Base-by-base conservation (phyloP, 2,797 vertebrate species). In the Tokudaia tokunoshimensis region DNA sequence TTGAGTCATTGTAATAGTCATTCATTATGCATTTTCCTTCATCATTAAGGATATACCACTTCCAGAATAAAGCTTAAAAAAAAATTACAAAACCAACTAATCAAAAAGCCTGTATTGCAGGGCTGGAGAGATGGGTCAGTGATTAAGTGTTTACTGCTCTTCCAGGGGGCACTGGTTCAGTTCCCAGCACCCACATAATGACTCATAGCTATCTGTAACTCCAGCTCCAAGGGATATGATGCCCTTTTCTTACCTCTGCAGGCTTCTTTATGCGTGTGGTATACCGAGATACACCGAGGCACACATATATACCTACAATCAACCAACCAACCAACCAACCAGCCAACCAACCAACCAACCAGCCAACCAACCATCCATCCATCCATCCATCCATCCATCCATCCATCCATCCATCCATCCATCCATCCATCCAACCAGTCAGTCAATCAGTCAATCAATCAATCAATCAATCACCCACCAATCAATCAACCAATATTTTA, bases 1-100 rank as follows among this genome's bases (percentile, higher is more conserved):
- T 81, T 78, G 75, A 96, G 72, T 89, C 52, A 91, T 67, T 72
- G 52, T 24, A 80, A 65, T 37, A 89, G 57, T 92, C 78, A 94
- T 95, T 94, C 85, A 63, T 67, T 93, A 91, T 57, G 41, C 72
- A 96, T 95, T 97, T 96, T 88, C 47, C 76, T 94, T 95, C 63
- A 85, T 97, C 70, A 91, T 94, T 89, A 97, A 91, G 61, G 72
- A 90, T 88, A 22, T 29, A 91, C 65, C 83, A 87, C 92, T 97
- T 94, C 86, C 75, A 95, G 86, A 96, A 95, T 83, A 78, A 94
- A 92, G 52, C 59, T 75, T 91, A 95, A 94, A 59, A 80, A 14
- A 31, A 41, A 41, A 50, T 41, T 19, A 34, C 3, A 55, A 34
- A 59, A 41, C 12, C 22, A 59, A 41, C 1, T 24, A 59, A 59